Evolutionary conservation across 1,140 invertebrate genomes (phyloP).

Genomic region (Temnothorax nylanderi): DNA sequence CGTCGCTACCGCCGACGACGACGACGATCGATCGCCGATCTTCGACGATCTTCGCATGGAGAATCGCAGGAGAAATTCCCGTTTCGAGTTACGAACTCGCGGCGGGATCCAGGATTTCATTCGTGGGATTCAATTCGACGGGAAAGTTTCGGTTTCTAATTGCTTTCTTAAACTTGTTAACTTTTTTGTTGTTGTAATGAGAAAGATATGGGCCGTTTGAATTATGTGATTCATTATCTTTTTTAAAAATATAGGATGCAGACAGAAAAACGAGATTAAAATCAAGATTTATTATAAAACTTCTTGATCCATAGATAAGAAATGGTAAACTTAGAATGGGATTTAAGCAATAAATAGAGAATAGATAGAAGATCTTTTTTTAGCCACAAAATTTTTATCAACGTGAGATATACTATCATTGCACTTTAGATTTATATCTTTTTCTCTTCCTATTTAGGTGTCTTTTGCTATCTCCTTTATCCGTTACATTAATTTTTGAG

Average conservation of each 20-base stretch:
- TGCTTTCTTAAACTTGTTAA: neutral
- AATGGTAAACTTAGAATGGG: neutral
- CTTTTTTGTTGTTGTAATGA: neutral
- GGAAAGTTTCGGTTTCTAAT: neutral
- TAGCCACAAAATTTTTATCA: neutral
- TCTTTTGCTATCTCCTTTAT: neutral
- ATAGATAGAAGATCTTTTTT: neutral
- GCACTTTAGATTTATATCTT: neutral
- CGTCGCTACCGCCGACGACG: neutral
- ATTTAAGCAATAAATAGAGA: neutral
- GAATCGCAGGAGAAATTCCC: slow-evolving; percentile 14
- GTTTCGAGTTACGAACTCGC: neutral
- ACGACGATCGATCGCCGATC: slow-evolving; percentile 41
- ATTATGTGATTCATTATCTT: neutral
- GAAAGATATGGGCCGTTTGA: neutral
- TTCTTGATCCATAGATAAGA: neutral
- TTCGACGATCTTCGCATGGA: neutral
- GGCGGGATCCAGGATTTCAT: neutral
- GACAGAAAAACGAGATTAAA: neutral
- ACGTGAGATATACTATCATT: neutral
- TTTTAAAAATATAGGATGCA: neutral
- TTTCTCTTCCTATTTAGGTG: neutral
- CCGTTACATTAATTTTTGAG: neutral
- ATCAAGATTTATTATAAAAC: neutral
- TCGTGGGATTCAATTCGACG: neutral